These are phyloP conservation scores for Cheilinus undulatus DNA, from an alignment of 2,113 vertebrate species.

Conservation along the genomic window DNA sequence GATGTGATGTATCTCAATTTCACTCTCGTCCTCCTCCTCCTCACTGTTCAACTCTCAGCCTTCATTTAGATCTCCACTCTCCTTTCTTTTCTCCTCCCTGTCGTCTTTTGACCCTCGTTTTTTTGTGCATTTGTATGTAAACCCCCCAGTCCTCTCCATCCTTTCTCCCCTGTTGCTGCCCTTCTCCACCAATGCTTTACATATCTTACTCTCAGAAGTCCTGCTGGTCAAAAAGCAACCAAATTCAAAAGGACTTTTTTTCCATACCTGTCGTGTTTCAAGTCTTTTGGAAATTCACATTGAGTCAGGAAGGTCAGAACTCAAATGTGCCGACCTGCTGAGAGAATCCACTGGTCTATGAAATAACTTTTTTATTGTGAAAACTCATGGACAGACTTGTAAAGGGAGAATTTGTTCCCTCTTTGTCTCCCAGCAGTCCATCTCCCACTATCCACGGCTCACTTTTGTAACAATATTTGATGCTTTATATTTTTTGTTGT, in stretches of 20 bases:
- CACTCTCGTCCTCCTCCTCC: constrained; percentile 17
- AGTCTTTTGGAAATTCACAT: neutral
- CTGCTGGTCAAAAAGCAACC: neutral
- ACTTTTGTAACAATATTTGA: neutral
- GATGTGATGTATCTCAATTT: constrained; percentile 37
- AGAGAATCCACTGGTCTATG: neutral
- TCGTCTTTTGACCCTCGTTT: neutral
- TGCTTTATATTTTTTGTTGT: constrained; percentile 31
- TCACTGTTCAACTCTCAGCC: constrained; percentile 29
- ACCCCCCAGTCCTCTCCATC: neutral
- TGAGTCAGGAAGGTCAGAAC: neutral
- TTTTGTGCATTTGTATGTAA: neutral
- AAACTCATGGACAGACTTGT: neutral
- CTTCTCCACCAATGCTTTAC: neutral
- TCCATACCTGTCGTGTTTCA: neutral
- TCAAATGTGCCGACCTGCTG: neutral
- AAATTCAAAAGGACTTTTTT: neutral
- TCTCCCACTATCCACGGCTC: neutral
- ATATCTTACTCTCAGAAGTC: neutral
- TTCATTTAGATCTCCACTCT: constrained; percentile 5
- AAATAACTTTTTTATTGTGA: too few relatives aligned
- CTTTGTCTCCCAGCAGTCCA: neutral
- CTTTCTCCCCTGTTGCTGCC: neutral
- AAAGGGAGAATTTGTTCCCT: neutral
- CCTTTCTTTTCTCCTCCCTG: neutral